Conservation (phyloP, 2,888 invertebrate genomes). For the Athalia cordata region DNA sequence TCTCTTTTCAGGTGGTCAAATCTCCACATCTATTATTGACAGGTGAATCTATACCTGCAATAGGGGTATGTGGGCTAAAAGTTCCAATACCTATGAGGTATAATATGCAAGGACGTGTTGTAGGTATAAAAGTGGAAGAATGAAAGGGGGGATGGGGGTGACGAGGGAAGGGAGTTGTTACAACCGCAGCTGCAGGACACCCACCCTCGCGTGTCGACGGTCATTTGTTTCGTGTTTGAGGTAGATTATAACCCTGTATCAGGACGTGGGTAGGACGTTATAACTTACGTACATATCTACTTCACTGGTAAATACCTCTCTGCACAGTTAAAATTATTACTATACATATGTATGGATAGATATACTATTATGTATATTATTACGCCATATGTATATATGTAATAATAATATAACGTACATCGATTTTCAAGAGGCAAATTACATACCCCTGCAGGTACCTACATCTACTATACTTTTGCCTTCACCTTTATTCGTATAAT, state of each 20-base stretch:
- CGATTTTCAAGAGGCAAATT: too few relatives aligned
- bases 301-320: conserved; percentile 37
- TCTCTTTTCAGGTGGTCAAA: conserved; percentile 20
- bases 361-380: background rate
- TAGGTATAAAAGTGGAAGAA: too few relatives aligned
- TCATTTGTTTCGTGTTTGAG: conserved; percentile 53
- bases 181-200: background rate
- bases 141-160: too few relatives aligned
- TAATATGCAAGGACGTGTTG: background rate
- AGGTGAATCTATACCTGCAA: background rate
- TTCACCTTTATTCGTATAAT: too few relatives aligned
- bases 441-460: too few relatives aligned
- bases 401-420: background rate
- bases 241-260: conserved; percentile 48
- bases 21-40: conserved; percentile 34
- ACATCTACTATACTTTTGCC: too few relatives aligned
- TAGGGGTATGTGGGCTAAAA: too few relatives aligned
- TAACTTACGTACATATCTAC: background rate
- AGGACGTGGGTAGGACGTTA: background rate
- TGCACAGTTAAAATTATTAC: conserved; percentile 28
- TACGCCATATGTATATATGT: background rate
- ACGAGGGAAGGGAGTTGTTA: too few relatives aligned
- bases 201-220: conserved; percentile 46
- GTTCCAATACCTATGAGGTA: too few relatives aligned
- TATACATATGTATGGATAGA: conserved; percentile 9